Evolutionary conservation across 1,140 invertebrate genomes (phyloP), one percentile per base, ranked within the genome.

Genomic region (Radopholus similis): DNA sequence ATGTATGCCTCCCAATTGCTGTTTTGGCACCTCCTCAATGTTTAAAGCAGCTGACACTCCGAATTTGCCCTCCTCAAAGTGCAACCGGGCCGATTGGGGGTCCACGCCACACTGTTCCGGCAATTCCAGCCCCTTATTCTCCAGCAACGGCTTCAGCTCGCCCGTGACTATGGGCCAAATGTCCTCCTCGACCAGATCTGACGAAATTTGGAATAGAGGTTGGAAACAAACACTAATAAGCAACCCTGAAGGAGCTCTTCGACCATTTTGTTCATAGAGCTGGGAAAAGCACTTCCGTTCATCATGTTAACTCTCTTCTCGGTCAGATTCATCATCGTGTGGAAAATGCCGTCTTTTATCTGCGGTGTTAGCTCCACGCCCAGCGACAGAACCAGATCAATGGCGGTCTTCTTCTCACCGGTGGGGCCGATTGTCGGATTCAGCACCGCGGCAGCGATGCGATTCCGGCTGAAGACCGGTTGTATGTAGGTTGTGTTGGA

Each of bases 101-200:
- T 82, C 80, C 30, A 81, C 56, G 13, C 79, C 79, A 64, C 79
- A 81, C 15, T 64, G 34, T 8, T 58, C 38, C 23, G 78, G 72
- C 23, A 81, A 68, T 58, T 63, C 62, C 23, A 81, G 44, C 13
- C 79, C 79, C 30, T 82, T 71, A 11, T 60, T 62, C 42, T 82
- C 77, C 26, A 56, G 76, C 6, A 81, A 55, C 37, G 70, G 68
- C 66, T 81, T 80, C 37, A 81, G 74, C 30, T 75, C 71, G 40
- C 65, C 69, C 42, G 81, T 78, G 11, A 81, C 62, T 32, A 64
- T 70, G 6, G 79, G 79, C 80, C 80, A 81, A 15, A 81, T 74
- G 32, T 82, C 76, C 44, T 81, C 80, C 65, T 75, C 69, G 37
- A 81, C 74, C 80, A 81, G 78, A 44, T 74, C 78, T 79, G 54